These are phyloP conservation scores for Gopherus flavomarginatus DNA, from an alignment of 2,113 vertebrate species.

Conservation along the genomic window DNA sequence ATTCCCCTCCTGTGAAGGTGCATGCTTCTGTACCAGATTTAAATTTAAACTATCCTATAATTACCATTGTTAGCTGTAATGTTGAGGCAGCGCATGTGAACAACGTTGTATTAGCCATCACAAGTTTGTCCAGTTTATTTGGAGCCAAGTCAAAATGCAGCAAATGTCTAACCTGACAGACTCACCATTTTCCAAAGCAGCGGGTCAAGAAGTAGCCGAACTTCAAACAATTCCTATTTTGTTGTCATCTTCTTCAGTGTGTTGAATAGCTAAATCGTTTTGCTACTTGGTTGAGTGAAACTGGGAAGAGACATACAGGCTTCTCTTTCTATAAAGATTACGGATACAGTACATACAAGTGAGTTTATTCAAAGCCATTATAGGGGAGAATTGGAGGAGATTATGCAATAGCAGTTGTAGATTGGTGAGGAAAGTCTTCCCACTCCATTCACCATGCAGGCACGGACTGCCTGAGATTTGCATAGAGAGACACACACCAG, in stretches of 20 bases:
- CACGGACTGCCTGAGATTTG: background rate
- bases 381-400: background rate
- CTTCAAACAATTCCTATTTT: background rate
- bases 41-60: background rate
- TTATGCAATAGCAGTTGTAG: fast-evolving
- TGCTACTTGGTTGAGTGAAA: background rate
- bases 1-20: background rate
- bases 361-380: background rate
- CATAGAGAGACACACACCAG: background rate
- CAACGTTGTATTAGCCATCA: fast-evolving
- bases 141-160: background rate
- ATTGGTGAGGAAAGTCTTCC: background rate
- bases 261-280: background rate
- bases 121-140: background rate
- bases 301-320: background rate
- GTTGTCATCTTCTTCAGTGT: background rate
- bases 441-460: background rate
- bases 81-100: background rate
- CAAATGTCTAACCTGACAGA: background rate
- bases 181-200: background rate
- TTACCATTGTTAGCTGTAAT: background rate
- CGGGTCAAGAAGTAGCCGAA: background rate
- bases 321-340: background rate
- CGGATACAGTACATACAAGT: background rate
- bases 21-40: background rate